Evolutionary conservation across 2,797 vertebrate genomes (phyloP), one percentile per base, ranked within the genome.

Genomic region (Poecile montanus): DNA sequence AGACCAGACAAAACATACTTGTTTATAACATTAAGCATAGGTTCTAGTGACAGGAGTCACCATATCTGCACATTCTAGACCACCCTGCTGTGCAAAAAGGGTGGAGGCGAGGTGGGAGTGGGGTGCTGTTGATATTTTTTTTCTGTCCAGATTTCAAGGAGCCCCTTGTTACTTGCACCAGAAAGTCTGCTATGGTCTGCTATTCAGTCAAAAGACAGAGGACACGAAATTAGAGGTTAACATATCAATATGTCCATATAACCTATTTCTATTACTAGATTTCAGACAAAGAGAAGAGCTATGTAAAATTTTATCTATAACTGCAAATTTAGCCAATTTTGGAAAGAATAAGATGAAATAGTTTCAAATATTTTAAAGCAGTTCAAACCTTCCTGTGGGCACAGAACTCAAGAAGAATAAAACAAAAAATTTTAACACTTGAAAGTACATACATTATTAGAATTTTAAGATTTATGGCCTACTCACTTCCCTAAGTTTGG

Each of bases 251-350:
- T 32, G 71, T 26, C 81, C 73, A 54, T 56, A 79, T 82, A 94
- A 89, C 21, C 57, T 53, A 70, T 44, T 97, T 95, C 74, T 90
- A 82, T 93, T 91, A 82, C 71, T n/a, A 88, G 58, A 42, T 86
- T 96, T 95, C 78, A 96, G 91, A 93, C 51, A 81, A 29, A 91
- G 87, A 85, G 92, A 47, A 91, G 62, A 91, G 40, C 9, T 58
- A 32, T 50, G 30, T 82, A 88, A 92, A 96, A 94, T 75, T 89
- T 66, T 61, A 47, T 16, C 25, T 5, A 7, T 27, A 80, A 47
- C 27, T 58, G 9, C 16, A 80, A 74, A 67, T 87, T 54, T 68
- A 85, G 23, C 36, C 36, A 60, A 16, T 72, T 94, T 83, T 70
- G 13, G 40, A 62, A 96, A 84, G 65, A 66, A 94, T 58, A 85